phyloP scores from a whole-genome alignment of 2,113 vertebrate species.

The Cyprinus carpio region DNA sequence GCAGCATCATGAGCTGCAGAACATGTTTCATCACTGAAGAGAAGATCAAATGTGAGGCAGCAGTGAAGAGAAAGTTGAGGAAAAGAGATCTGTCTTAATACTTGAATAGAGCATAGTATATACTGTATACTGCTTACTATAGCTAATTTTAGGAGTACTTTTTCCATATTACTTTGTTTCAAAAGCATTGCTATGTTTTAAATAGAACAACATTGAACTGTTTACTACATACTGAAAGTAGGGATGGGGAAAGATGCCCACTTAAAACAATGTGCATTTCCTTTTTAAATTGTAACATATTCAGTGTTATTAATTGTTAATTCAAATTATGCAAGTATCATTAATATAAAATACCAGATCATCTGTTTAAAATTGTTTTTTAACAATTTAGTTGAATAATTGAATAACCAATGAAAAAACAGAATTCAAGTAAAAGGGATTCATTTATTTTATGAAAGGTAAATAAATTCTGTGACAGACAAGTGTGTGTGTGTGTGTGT shows the following conservation, averaged over 20 bases:
- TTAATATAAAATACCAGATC: too few species aligned
- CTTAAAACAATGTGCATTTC: background rate
- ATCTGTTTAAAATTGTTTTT: too few species aligned
- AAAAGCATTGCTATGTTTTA: background rate
- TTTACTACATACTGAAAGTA: background rate
- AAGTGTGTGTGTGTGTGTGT: too few species aligned
- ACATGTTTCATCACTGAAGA: background rate
- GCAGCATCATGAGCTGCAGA: background rate
- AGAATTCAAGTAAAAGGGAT: too few species aligned
- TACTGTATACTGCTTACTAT: background rate
- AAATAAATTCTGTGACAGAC: too few species aligned
- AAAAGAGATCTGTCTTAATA: background rate
- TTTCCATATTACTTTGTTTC: background rate
- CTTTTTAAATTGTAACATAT: too few species aligned
- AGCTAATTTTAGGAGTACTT: background rate
- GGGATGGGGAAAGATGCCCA: background rate
- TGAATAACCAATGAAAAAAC: too few species aligned
- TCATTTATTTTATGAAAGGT: too few species aligned
- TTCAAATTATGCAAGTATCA: too few species aligned
- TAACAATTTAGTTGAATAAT: too few species aligned
- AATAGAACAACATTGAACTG: background rate
- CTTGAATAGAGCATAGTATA: background rate
- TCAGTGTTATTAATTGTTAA: too few species aligned
- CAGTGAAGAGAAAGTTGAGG: background rate
- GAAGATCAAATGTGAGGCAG: conserved; percentile 7